Conservation (phyloP, 2,888 invertebrate genomes). For the Ditula angustiorana region DNA sequence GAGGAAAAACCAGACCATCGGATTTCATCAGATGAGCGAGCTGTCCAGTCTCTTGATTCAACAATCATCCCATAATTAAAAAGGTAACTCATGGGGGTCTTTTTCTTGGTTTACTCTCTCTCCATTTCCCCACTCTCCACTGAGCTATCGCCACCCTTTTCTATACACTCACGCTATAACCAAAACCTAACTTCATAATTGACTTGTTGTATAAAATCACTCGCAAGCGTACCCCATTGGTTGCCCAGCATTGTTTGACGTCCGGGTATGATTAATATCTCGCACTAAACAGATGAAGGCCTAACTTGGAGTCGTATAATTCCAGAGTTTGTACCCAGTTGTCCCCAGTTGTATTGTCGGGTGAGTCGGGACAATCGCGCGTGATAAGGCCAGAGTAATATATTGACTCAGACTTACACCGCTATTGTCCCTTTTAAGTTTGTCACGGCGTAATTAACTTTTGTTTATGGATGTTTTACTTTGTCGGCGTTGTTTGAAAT, state of each 20-base stretch:
- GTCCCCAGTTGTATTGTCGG: constrained; percentile 25
- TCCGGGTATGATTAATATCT: constrained; percentile 45
- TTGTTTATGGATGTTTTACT: constrained; percentile 23
- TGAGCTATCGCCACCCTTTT: too few species aligned
- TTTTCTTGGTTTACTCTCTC: too few species aligned
- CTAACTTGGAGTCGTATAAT: constrained; percentile 27
- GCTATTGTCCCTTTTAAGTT: constrained; percentile 31
- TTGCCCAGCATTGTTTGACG: constrained; percentile 39
- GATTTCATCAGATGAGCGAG: too few species aligned
- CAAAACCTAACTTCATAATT: not conserved
- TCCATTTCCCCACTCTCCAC: too few species aligned
- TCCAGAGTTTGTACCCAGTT: constrained; percentile 21
- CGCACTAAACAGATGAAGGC: constrained; percentile 39
- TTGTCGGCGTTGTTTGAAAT: constrained; percentile 5
- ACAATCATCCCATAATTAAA: too few species aligned
- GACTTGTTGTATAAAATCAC: not conserved
- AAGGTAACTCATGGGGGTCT: too few species aligned
- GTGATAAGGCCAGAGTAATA: constrained; percentile 35
- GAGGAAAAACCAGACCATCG: too few species aligned
- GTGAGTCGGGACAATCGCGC: constrained; percentile 20
- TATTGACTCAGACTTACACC: constrained; percentile 21
- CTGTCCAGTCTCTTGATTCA: too few species aligned
- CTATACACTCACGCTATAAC: not conserved
- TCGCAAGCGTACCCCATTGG: not conserved
- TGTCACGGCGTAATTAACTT: constrained; percentile 22